A percentile compares a stretch with the other conserved stretches of the same genome.
Evolutionary conservation across 2,113 vertebrate genomes (phyloP).

Genomic region (Rhinoptilus africanus): DNA sequence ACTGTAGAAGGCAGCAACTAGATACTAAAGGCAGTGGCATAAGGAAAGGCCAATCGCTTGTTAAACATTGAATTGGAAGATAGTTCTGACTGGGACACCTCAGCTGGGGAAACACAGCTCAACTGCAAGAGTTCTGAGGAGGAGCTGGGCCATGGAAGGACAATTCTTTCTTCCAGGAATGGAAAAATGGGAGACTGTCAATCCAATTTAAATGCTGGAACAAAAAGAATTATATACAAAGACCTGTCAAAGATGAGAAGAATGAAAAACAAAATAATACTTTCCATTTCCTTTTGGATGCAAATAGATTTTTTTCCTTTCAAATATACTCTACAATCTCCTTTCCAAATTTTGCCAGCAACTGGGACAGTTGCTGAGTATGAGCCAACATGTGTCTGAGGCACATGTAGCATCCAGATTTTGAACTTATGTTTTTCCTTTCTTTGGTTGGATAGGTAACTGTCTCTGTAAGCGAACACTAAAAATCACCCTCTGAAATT

Average conservation of each 20-base stretch:
- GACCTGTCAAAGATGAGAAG: neutral
- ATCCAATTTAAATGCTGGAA: neutral
- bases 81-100: neutral
- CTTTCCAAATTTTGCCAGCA: constrained; percentile 6
- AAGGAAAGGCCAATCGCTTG: neutral
- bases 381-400: neutral
- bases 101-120: neutral
- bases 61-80: neutral
- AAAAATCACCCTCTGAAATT: neutral
- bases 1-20: neutral
- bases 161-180: neutral
- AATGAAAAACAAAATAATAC: neutral
- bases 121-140: neutral
- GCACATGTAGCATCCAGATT: neutral
- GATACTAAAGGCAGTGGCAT: neutral
- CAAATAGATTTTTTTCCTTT: neutral
- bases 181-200: neutral
- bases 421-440: neutral
- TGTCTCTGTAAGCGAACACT: neutral
- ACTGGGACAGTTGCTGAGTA: neutral
- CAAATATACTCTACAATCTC: neutral
- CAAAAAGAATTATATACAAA: neutral
- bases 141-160: neutral
- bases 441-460: neutral
- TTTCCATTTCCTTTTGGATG: neutral